Base-by-base conservation (phyloP, 2,888 invertebrate species). In the Branchellion lobata region DNA sequence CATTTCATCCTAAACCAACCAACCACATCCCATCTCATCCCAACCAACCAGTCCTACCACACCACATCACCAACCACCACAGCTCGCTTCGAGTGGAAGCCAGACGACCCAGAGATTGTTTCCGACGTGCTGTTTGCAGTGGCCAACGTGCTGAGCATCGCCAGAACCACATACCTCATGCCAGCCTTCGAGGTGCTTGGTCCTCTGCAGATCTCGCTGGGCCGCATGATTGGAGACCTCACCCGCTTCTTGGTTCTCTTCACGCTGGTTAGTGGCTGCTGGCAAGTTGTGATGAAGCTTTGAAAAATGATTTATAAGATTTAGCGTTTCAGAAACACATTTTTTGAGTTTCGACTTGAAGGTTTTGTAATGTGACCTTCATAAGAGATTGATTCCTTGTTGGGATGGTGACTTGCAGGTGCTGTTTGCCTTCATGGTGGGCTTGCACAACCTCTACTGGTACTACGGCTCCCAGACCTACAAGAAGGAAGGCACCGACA, bases 361-460 rank as follows among this genome's bases (percentile, higher is more conserved):
- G n/a, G n/a, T n/a, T n/a, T n/a, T n/a, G n/a, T n/a, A n/a, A n/a
- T n/a, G n/a, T n/a, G n/a, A n/a, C n/a, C n/a, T n/a, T n/a, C n/a
- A n/a, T n/a, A n/a, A n/a, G n/a, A n/a, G n/a, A n/a, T n/a, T n/a
- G n/a, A n/a, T n/a, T n/a, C n/a, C n/a, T n/a, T n/a, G n/a, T n/a
- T n/a, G n/a, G n/a, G n/a, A n/a, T n/a, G n/a, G n/a, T n/a, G n/a
- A n/a, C n/a, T 21, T 14, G 27, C 81, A 83, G 83, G 83, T 83
- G 61, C 76, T 83, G 82, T 87, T 87, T 83, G 87, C 87, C 71
- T 88, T 88, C 82, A 87, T 87, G 87, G 87, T 88, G 27, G 87
- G 87, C 34, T 84, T 88, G 47, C 87, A 87, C 82, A 88, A 88
- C 81, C 84, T 88, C 21, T 88, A 87, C 83, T 87, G 87, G 87